These are phyloP conservation scores for Elgonia sp. DNA, from an alignment of 2,888 invertebrate species.

Conservation along the genomic window DNA sequence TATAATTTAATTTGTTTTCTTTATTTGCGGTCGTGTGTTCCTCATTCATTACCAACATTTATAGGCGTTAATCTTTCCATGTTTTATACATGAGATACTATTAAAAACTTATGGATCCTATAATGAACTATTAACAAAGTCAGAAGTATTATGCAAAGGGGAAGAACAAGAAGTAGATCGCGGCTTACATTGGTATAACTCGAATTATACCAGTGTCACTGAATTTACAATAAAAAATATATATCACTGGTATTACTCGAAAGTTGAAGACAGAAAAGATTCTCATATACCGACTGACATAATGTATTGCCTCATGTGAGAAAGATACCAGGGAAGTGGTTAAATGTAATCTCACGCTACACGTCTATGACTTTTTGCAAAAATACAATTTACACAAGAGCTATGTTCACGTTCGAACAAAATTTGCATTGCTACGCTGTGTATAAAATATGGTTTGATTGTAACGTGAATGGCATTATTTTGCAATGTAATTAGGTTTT, in stretches of 20 bases:
- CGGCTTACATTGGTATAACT: constrained; percentile 9
- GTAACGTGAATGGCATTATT: too few species aligned
- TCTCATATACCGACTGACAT: constrained; percentile 50
- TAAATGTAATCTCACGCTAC: constrained; percentile 59
- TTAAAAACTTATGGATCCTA: constrained; percentile 28
- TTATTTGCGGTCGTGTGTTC: constrained; percentile 39
- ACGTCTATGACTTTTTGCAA: constrained; percentile 53
- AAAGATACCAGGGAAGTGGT: constrained; percentile 47
- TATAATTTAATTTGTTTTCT: constrained; percentile 66
- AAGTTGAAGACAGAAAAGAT: constrained; percentile 29
- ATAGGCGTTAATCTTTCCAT: constrained; percentile 30
- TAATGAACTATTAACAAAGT: constrained; percentile 23
- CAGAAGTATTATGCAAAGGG: background rate
- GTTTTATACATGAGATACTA: constrained; percentile 30
- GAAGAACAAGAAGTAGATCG: constrained; percentile 4
- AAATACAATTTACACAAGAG: constrained; percentile 21
- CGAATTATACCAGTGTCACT: background rate
- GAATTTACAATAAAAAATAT: constrained; percentile 43
- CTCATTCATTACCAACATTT: constrained; percentile 43
- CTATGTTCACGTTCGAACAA: constrained; percentile 24
- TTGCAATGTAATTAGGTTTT: too few species aligned
- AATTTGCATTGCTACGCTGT: constrained; percentile 8
- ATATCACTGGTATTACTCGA: constrained; percentile 20
- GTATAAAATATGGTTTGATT: background rate
- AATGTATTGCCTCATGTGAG: constrained; percentile 53